Evolutionary conservation across 2,888 invertebrate genomes (phyloP).

Genomic region (Gastrophysa polygoni): DNA sequence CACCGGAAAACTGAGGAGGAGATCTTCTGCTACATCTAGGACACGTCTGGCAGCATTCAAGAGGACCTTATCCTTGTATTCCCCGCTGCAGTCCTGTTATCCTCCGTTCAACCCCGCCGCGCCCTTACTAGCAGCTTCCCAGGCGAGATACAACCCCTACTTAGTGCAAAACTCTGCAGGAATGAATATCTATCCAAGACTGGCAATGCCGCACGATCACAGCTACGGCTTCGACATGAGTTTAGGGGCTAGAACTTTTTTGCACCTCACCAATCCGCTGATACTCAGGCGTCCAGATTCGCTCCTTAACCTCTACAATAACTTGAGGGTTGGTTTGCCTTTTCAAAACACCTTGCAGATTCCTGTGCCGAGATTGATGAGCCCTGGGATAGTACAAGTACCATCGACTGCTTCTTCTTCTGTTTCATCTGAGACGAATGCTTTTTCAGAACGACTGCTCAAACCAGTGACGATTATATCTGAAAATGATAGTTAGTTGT

Average conservation of each 20-base stretch:
- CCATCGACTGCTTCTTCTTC: constrained; percentile 32
- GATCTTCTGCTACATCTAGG: constrained; percentile 89
- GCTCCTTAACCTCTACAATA: constrained; percentile 47
- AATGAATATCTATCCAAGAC: constrained; percentile 56
- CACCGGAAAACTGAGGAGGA: constrained; percentile 90
- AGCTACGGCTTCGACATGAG: constrained; percentile 24
- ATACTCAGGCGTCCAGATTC: constrained; percentile 41
- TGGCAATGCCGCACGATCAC: constrained; percentile 49
- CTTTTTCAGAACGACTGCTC: constrained; percentile 48
- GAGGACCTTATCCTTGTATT: constrained; percentile 72
- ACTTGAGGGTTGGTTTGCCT: constrained; percentile 43
- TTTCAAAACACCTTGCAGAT: constrained; percentile 47
- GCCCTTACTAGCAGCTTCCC: constrained; percentile 67
- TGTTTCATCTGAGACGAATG: constrained; percentile 33
- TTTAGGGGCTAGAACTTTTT: background rate
- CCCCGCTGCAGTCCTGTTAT: constrained; percentile 64
- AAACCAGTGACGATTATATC: constrained; percentile 58
- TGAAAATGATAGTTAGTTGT: constrained; percentile 38
- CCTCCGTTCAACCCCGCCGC: constrained; percentile 48
- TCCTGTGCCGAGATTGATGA: constrained; percentile 34
- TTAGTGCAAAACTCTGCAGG: constrained; percentile 51
- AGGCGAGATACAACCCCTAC: constrained; percentile 70
- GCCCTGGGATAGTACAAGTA: constrained; percentile 12
- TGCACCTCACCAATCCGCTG: constrained; percentile 30
- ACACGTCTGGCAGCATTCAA: constrained; percentile 90